Percentiles rank a stretch among this genome's conserved stretches.
These are phyloP conservation scores for Tokudaia tokunoshimensis DNA, from an alignment of 2,797 vertebrate genomes.

Conservation along the genomic window DNA sequence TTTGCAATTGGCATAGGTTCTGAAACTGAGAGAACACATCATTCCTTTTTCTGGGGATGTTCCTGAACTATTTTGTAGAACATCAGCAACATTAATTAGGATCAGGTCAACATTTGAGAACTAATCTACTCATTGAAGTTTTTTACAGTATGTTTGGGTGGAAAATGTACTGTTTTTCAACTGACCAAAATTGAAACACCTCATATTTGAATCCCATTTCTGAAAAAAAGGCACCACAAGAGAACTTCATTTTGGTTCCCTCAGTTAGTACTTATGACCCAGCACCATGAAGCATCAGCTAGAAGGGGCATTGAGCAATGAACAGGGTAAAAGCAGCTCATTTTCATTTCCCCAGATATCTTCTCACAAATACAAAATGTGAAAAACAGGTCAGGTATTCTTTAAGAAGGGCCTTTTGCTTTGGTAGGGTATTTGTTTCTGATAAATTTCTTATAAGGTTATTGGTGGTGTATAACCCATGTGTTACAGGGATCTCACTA, in stretches of 20 bases:
- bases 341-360: background rate
- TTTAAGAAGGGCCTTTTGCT: conserved; percentile 64
- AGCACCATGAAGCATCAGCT: background rate
- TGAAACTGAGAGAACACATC: conserved; percentile 52
- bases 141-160: conserved; percentile 13
- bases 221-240: conserved; percentile 20
- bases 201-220: conserved; percentile 60
- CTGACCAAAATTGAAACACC: conserved; percentile 54
- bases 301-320: background rate
- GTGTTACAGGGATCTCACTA: conserved; percentile 66
- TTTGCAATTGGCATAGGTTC: conserved; percentile 47
- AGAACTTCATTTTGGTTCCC: background rate
- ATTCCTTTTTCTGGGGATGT: conserved; percentile 70
- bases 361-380: conserved; percentile 3
- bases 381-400: conserved; percentile 34
- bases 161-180: conserved; percentile 7
- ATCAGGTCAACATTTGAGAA: conserved; percentile 67
- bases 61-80: conserved; percentile 69
- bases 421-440: conserved; percentile 59
- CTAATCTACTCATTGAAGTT: conserved; percentile 58
- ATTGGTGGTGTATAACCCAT: conserved; percentile 70
- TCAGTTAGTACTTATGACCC: conserved; percentile 12
- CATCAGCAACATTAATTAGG: conserved; percentile 72
- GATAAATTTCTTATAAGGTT: conserved; percentile 61
- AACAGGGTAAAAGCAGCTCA: background rate